Percentiles rank a stretch among this genome's conserved stretches.
Conservation (phyloP, 2,888 invertebrate species). For the Apomyelois bistriatella region DNA sequence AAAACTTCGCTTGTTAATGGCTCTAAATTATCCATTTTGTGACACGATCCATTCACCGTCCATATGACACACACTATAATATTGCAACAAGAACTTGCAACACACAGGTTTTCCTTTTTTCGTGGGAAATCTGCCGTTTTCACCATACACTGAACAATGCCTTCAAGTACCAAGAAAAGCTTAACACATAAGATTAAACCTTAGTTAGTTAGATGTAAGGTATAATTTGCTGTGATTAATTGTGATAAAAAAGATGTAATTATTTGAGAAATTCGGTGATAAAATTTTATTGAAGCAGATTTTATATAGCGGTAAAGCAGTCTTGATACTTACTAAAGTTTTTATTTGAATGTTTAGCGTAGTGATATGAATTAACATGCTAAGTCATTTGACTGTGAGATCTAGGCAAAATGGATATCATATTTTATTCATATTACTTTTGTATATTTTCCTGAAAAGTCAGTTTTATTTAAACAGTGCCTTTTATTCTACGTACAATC, state of each 20-base stretch:
- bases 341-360: too few relatives aligned
- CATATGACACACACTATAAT: conserved; percentile 45
- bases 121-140: conserved; percentile 71
- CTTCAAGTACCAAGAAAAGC: neutral
- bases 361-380: neutral
- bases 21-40: conserved; percentile 12
- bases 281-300: conserved; percentile 3
- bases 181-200: neutral
- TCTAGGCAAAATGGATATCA: neutral
- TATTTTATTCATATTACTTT: too few relatives aligned
- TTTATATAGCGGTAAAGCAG: neutral
- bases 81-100: conserved; percentile 13
- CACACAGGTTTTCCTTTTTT: conserved; percentile 65
- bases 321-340: neutral
- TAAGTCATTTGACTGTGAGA: neutral
- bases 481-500: too few relatives aligned
- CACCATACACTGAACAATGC: conserved; percentile 38
- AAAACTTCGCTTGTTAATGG: neutral
- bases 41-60: conserved; percentile 11
- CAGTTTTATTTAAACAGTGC: too few relatives aligned
- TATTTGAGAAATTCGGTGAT: conserved; percentile 8
- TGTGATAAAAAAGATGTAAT: neutral
- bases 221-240: neutral
- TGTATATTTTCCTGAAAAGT: too few relatives aligned
- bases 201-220: neutral